Percentiles rank a stretch among this genome's conserved stretches.
phyloP scores from a whole-genome alignment of 23 tunicate species.

The Styela plicata region DNA sequence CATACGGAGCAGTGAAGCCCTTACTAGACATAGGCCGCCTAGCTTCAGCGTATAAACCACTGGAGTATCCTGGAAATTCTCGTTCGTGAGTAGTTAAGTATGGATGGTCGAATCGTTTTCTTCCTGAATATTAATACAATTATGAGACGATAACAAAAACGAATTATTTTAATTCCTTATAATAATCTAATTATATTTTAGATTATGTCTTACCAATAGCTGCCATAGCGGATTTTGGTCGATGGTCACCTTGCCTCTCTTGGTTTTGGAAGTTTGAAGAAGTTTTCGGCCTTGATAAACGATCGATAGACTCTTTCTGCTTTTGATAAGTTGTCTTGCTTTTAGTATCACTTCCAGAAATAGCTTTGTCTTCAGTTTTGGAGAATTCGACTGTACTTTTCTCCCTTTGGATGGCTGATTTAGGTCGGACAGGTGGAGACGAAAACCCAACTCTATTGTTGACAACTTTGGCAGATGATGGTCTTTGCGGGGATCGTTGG shows the following conservation, averaged over 20 bases:
- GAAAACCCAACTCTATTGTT: background rate
- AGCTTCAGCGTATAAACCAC: slow-evolving; percentile 70
- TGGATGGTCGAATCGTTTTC: slow-evolving; percentile 54
- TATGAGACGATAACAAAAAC: too few relatives aligned
- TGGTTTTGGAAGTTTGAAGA: background rate
- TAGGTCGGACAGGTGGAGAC: background rate
- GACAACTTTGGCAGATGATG: slow-evolving; percentile 6
- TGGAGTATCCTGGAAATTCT: slow-evolving; percentile 67
- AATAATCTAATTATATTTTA: too few relatives aligned
- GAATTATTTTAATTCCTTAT: too few relatives aligned
- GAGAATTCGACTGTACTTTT: background rate
- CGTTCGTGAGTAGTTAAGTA: slow-evolving; percentile 74
- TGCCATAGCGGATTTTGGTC: slow-evolving; percentile 96
- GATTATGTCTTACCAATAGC: slow-evolving; percentile 49
- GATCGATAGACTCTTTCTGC: slow-evolving; percentile 47
- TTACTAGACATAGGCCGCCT: slow-evolving; percentile 73
- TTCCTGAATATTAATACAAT: background rate
- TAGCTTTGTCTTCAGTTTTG: background rate
- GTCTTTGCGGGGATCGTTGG: slow-evolving; percentile 6
- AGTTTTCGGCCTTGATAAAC: slow-evolving; percentile 82
- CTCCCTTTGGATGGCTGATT: background rate
- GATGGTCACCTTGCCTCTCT: background rate
- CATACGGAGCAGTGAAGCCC: slow-evolving; percentile 57
- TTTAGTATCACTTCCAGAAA: background rate
- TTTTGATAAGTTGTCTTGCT: slow-evolving; percentile 34